Base-by-base conservation (phyloP, 2,888 invertebrate species). In the Dioctria linearis region DNA sequence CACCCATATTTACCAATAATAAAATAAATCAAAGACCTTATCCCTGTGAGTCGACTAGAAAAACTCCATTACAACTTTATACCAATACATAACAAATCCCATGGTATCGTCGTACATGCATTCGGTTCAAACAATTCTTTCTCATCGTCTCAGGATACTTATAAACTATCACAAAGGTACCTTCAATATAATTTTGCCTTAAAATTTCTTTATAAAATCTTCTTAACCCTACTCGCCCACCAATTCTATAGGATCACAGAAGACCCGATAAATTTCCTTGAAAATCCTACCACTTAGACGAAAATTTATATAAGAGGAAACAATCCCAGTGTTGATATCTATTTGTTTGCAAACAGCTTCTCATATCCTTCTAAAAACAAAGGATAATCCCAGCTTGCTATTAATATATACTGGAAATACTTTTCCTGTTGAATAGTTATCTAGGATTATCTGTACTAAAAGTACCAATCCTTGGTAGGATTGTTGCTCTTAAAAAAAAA, bases 271-370 rank as follows among this genome's bases (percentile, higher is more conserved):
- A 39, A 39, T 51, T 69, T 54, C 69, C 39, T 4, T 51, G 69
- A 69, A 69, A 69, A 69, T 69, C 69, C 69, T 43, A 11, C 69
- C 51, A 51, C 69, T 69, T 69, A 69, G 51, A 2, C 25, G 11
- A 51, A 69, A 39, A 39, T 25, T 69, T 69, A 25, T 49, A 51
- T 49, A 49, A 25, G 25, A 25, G 11, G n/a, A 51, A 51, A 69
- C 42, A 69, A 69, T 69, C 69, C 69, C 43, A 37, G 51, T 69
- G 42, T 43, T 66, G 54, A 54, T 9, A 57, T 67, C 66, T 25
- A 67, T 66, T 67, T 79, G 67, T 79, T 79, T 79, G 79, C 67
- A 79, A 79, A 79, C 79, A 79, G 54, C 13, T 39, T 66, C 57
- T 78, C 54, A 78, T 78, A 78, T 67, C 67, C 59, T 79, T 79